phyloP scores from a whole-genome alignment of 2,888 invertebrate genomes.

The Epirrhoe tristata region DNA sequence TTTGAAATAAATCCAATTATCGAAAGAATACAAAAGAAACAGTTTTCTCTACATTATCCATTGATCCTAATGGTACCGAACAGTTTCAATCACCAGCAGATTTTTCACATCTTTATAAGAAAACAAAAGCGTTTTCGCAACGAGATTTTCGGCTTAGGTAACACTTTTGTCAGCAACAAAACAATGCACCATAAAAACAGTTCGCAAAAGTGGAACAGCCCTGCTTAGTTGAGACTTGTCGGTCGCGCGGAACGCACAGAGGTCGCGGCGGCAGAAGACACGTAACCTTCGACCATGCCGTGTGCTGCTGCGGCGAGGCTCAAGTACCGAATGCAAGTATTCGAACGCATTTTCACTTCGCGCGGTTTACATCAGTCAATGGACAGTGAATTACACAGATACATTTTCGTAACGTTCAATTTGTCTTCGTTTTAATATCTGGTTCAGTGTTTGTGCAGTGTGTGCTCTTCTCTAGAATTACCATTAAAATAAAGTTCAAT shows the following conservation, averaged over 20 bases:
- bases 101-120: slow-evolving; percentile 44
- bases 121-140: slow-evolving; percentile 63
- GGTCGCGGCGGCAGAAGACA: slow-evolving; percentile 56
- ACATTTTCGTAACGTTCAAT: slow-evolving; percentile 4
- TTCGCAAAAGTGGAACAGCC: slow-evolving; percentile 70
- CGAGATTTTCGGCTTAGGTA: slow-evolving; percentile 61
- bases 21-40: slow-evolving; percentile 13
- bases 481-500: not conserved
- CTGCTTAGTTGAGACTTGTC: slow-evolving; percentile 72
- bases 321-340: slow-evolving; percentile 81
- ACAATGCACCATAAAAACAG: slow-evolving; percentile 77
- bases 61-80: not conserved
- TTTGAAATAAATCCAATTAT: slow-evolving; percentile 8
- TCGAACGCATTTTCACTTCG: slow-evolving; percentile 32
- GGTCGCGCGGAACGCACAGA: slow-evolving; percentile 71
- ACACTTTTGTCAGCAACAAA: slow-evolving; percentile 60
- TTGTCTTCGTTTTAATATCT: not conserved
- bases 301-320: slow-evolving; percentile 70
- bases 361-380: slow-evolving; percentile 8
- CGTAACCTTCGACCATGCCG: slow-evolving; percentile 74
- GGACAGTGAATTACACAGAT: slow-evolving; percentile 8
- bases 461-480: not conserved
- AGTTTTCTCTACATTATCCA: not conserved
- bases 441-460: slow-evolving; percentile 15
- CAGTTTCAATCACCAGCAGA: slow-evolving; percentile 19